Conservation (phyloP, 2,113 vertebrate species). For the Felis catus region F.catus_Fca126_mat1.0 CM031419.1:68982001-68982500, state of each 20-base stretch:
- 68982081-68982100: no score
- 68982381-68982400: neutral
- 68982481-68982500: neutral
- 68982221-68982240: neutral
- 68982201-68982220: neutral
- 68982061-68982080: no score
- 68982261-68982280: neutral
- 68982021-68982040: neutral
- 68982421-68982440: neutral
- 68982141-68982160: no score
- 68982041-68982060: neutral
- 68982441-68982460: neutral
- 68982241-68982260: neutral
- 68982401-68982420: neutral
- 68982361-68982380: neutral
- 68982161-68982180: neutral
- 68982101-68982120: no score
- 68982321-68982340: neutral
- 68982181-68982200: neutral
- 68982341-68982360: neutral
- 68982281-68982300: neutral
- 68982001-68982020: neutral
- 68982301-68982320: neutral
- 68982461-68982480: neutral
- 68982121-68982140: no score